phyloP scores from a whole-genome alignment of 1,140 invertebrate genomes.

The Macrosteles quadrilineatus region DNA sequence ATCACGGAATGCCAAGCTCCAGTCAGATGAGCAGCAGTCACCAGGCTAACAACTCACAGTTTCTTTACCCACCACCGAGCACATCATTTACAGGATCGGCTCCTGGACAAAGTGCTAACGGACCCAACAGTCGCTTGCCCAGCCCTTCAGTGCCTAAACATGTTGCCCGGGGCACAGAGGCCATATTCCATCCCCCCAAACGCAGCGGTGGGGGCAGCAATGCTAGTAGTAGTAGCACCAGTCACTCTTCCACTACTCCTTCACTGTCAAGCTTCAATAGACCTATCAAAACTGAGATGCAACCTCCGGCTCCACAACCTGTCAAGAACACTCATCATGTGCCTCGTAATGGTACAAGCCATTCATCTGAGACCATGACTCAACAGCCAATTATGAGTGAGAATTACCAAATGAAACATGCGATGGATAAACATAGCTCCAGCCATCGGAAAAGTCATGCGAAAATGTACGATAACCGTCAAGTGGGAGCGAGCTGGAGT shows the following conservation, averaged over 20 bases:
- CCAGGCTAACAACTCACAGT: constrained; percentile 45
- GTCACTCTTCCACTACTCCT: constrained; percentile 27
- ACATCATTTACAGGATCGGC: background rate
- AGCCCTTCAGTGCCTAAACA: constrained; percentile 38
- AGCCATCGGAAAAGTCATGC: background rate
- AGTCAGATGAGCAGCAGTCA: constrained; percentile 37
- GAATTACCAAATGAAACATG: too few relatives aligned
- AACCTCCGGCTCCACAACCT: constrained; percentile 5
- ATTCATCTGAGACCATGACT: background rate
- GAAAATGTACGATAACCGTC: background rate
- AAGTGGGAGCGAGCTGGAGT: background rate
- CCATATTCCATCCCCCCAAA: constrained; percentile 35
- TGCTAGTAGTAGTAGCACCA: constrained; percentile 33
- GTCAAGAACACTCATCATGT: background rate
- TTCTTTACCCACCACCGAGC: background rate
- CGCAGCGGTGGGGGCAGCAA: constrained; percentile 38
- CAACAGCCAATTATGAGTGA: too few relatives aligned
- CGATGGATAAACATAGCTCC: background rate
- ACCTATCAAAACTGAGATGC: constrained; percentile 42
- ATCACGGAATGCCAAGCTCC: background rate
- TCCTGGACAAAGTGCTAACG: background rate
- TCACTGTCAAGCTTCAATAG: constrained; percentile 35
- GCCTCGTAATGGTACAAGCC: constrained; percentile 10
- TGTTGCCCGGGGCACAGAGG: constrained; percentile 38
- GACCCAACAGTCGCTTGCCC: background rate